These are phyloP conservation scores for Drosophila pseudotakahashii DNA, from an alignment of 2,888 invertebrate genomes.

Conservation along the genomic window DNA sequence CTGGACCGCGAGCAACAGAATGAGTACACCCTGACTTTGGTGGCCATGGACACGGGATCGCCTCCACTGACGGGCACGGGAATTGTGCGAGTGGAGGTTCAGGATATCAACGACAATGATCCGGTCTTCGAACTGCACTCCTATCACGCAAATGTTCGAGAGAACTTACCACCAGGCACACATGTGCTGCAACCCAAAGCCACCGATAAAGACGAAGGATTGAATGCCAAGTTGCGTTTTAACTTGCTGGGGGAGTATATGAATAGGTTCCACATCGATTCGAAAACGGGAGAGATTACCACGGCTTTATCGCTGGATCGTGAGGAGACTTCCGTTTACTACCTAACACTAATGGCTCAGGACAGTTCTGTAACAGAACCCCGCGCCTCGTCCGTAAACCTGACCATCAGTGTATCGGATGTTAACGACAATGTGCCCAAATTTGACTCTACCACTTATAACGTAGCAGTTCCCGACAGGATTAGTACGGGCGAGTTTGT, in stretches of 20 bases:
- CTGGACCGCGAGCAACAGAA: conserved; percentile 93
- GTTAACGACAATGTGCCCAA: conserved; percentile 94
- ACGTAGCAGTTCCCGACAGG: conserved; percentile 92
- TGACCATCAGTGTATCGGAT: conserved; percentile 91
- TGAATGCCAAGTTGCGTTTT: conserved; percentile 94
- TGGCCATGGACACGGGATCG: conserved; percentile 98
- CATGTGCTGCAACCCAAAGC: conserved; percentile 92
- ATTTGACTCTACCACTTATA: conserved; percentile 90
- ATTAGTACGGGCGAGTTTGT: conserved; percentile 93
- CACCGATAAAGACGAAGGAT: conserved; percentile 92
- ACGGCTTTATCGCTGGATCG: conserved; percentile 91
- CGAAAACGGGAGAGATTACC: conserved; percentile 91
- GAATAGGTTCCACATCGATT: conserved; percentile 91
- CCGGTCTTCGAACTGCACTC: conserved; percentile 94
- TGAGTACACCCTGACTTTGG: conserved; percentile 93
- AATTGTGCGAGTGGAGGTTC: conserved; percentile 93
- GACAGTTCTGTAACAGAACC: conserved; percentile 95
- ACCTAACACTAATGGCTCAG: conserved; percentile 93
- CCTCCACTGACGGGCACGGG: conserved; percentile 97
- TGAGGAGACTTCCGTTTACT: conserved; percentile 91
- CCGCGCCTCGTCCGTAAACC: conserved; percentile 91
- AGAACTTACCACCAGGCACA: conserved; percentile 92
- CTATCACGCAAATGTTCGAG: conserved; percentile 91
- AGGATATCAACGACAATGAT: conserved; percentile 97
- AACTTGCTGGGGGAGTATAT: conserved; percentile 92